Percentiles rank a stretch among this genome's conserved stretches.
These are phyloP conservation scores for Lordiphosa andalusiaca DNA, from an alignment of 2,888 invertebrate genomes.

Conservation along the genomic window DNA sequence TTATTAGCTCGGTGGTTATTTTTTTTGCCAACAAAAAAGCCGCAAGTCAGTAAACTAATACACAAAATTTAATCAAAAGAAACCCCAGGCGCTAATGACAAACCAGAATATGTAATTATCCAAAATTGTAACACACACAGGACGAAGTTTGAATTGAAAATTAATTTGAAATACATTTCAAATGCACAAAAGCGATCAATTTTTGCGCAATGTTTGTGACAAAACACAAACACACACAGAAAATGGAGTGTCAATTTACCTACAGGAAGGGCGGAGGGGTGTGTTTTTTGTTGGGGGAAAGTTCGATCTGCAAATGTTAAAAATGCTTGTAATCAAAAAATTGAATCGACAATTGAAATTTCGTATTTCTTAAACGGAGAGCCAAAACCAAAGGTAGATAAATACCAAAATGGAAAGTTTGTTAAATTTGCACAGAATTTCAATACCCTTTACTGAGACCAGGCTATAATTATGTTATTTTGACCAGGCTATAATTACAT, in stretches of 20 bases:
- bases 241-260: constrained; percentile 1
- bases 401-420: not conserved
- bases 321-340: constrained; percentile 54
- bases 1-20: too few relatives aligned
- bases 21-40: constrained; percentile 7
- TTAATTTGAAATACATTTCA: constrained; percentile 71
- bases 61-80: constrained; percentile 67
- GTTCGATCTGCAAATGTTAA: constrained; percentile 42
- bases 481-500: too few relatives aligned
- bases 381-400: constrained; percentile 10
- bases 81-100: constrained; percentile 55
- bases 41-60: constrained; percentile 61
- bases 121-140: constrained; percentile 8
- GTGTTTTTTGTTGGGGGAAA: not conserved
- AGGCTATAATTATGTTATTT: too few relatives aligned
- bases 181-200: constrained; percentile 65
- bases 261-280: not conserved
- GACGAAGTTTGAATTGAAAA: constrained; percentile 65
- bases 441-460: too few relatives aligned
- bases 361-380: constrained; percentile 1
- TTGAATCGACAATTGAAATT: constrained; percentile 46
- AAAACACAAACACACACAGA: constrained; percentile 13
- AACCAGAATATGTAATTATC: constrained; percentile 19
- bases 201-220: constrained; percentile 57
- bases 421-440: too few relatives aligned